A percentile compares a stretch with the other conserved stretches of the same genome.
These are phyloP conservation scores for Galagoides demidoff DNA, from an alignment of 2,797 vertebrate genomes.

Conservation along the genomic window DNA sequence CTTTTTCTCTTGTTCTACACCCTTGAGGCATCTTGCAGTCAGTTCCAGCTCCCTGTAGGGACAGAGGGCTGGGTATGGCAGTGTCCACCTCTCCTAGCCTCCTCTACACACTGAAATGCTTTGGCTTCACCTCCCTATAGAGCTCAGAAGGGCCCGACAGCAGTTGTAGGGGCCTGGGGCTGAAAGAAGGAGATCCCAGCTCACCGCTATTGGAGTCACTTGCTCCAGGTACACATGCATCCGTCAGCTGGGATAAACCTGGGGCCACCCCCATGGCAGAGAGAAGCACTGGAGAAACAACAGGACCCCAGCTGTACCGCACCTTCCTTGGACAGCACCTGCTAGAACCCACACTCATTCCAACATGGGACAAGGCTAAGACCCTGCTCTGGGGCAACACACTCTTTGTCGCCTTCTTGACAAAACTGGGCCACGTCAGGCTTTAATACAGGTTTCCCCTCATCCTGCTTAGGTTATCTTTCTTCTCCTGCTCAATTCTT, in stretches of 20 bases:
- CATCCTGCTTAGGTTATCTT: neutral
- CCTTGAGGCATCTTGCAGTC: slow-evolving; percentile 93
- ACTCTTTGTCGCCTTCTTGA: neutral
- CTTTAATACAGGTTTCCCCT: neutral
- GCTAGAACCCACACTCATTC: neutral
- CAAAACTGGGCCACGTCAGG: neutral
- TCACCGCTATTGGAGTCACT: neutral
- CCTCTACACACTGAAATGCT: neutral
- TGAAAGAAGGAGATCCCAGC: neutral
- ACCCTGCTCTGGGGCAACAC: neutral
- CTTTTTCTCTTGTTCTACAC: slow-evolving; percentile 95
- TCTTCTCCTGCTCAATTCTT: neutral
- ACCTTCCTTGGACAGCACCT: neutral
- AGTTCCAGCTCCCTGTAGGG: slow-evolving; percentile 94
- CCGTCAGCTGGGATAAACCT: neutral
- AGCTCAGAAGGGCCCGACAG: neutral
- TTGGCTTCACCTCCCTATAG: neutral
- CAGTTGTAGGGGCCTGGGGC: neutral
- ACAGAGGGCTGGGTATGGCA: slow-evolving; percentile 7
- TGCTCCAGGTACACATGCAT: neutral
- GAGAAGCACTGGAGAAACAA: neutral
- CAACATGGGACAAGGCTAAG: neutral
- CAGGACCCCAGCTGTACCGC: neutral
- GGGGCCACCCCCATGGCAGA: neutral
- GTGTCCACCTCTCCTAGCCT: neutral